Conservation (phyloP, 1,140 invertebrate genomes). For the Cotesia typhae region DNA sequence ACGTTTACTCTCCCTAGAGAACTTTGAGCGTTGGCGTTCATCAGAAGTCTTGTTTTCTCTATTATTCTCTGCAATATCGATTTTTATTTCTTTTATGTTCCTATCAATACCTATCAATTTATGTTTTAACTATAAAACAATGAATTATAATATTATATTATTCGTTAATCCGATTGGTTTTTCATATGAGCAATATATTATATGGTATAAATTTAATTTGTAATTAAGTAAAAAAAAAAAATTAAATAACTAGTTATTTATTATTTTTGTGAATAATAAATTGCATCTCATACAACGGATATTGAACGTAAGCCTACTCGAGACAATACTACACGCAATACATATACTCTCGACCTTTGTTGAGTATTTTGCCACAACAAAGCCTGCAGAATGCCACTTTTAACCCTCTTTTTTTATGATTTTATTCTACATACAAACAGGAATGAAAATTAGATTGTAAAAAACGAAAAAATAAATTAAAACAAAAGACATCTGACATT, state of each 20-base stretch:
- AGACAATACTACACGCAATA: slow-evolving; percentile 1
- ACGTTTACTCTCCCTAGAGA: slow-evolving; percentile 12
- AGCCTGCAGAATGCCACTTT: not conserved
- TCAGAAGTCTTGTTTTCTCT: slow-evolving; percentile 15
- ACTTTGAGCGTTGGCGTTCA: slow-evolving; percentile 11
- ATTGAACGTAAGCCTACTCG: not conserved
- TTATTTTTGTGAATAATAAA: no score
- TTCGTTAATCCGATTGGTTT: no score
- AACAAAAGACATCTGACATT: slow-evolving; percentile 3
- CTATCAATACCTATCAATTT: not conserved
- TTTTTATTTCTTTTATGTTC: slow-evolving; percentile 9
- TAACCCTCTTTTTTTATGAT: slow-evolving; percentile 5
- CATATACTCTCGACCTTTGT: not conserved
- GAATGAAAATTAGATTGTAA: no score
- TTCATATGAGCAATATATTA: no score
- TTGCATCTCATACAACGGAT: no score
- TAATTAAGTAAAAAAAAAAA: no score
- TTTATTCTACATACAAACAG: no score
- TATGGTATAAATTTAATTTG: no score
- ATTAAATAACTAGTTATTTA: no score
- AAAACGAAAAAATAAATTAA: not conserved
- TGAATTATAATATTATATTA: no score
- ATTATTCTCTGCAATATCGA: slow-evolving; percentile 6
- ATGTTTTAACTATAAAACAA: no score
- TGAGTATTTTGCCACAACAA: not conserved